Percentiles rank a stretch among this genome's conserved stretches.
phyloP scores from a whole-genome alignment of 2,797 vertebrate species.

The Crenuchus spilurus region DNA sequence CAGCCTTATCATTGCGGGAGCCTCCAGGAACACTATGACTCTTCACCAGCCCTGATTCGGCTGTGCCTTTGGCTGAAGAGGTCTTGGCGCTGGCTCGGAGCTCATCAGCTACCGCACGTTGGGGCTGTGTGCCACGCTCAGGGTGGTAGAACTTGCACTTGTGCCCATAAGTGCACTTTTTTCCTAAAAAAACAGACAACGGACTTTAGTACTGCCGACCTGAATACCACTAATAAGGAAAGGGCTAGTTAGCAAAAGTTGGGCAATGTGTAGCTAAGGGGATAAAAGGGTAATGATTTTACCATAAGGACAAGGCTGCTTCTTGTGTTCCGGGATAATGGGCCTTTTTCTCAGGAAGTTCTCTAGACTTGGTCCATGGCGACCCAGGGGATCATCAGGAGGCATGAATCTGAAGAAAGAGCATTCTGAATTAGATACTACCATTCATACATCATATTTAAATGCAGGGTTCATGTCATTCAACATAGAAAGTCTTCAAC shows the following conservation, averaged over 20 bases:
- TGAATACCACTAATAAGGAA: too few relatives aligned
- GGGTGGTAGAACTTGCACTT: conserved; percentile 99
- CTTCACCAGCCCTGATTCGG: conserved; percentile 89
- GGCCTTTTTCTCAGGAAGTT: conserved; percentile 96
- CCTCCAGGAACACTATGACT: conserved; percentile 93
- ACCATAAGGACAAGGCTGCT: conserved; percentile 98
- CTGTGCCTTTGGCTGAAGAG: conserved; percentile 83
- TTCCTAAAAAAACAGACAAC: conserved; percentile 75
- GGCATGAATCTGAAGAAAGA: conserved; percentile 90
- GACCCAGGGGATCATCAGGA: conserved; percentile 95
- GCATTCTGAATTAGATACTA: not conserved
- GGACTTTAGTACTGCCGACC: not conserved
- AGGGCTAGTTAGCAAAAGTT: too few relatives aligned
- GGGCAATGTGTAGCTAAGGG: not conserved
- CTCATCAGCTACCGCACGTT: conserved; percentile 94
- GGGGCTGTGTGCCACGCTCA: conserved; percentile 92
- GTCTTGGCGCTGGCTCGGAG: conserved; percentile 93
- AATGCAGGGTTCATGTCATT: too few relatives aligned
- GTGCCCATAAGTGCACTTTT: conserved; percentile 98
- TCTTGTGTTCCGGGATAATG: conserved; percentile 90
- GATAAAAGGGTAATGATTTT: conserved; percentile 41
- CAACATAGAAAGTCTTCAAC: too few relatives aligned
- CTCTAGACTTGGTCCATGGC: conserved; percentile 95
- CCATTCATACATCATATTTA: too few relatives aligned
- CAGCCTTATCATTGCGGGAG: conserved; percentile 76